Base-by-base conservation (phyloP, 2,888 invertebrate genomes). In the Trissolcus brochymenae region DNA sequence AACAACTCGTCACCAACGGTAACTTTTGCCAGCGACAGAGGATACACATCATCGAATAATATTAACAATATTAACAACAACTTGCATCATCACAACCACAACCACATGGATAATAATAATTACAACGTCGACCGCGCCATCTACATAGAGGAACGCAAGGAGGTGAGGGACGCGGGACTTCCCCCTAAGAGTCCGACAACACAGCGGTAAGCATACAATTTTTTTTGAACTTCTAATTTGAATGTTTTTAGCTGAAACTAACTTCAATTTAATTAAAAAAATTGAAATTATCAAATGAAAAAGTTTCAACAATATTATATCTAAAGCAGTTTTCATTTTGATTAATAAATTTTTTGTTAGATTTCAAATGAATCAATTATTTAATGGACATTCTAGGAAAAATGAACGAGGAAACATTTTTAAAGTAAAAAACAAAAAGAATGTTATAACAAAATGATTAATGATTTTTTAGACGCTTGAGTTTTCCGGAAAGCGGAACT, bases 111-210 rank as follows among this genome's bases (percentile, higher is more conserved):
- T 59, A 86, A 84, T 60, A 86, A 86, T 43, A 83, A 80, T 53
- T 88, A 85, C 61, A 80, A 66, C 41, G 80, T 82, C 61, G 88
- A 88, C 72, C 84, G 87, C 72, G 83, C 87, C 78, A 84, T 87
- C 67, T 89, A 85, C 73, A 87, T 87, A 73, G 89, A 89, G 76
- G 88, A 88, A 80, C 84, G 87, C 80, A 84, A 86, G 79, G 88
- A 88, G 43, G 53, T 84, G 51, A 86, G 86, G 81, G 88, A 89
- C 81, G 84, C 87, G 84, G 93, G 94, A 88, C 90, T 94, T 82
- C 95, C 95, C 80, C 95, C 95, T 86, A 95, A 95, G 89, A 95
- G 95, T 92, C 95, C 95, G 90, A 92, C 93, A 89, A 92, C 92
- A 90, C 91, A 92, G 89, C 92, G 93, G 93, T 93, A 87, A 90